Evolutionary conservation across 1,140 invertebrate genomes (phyloP).

Genomic region (Gonioctena quinquepunctata): DNA sequence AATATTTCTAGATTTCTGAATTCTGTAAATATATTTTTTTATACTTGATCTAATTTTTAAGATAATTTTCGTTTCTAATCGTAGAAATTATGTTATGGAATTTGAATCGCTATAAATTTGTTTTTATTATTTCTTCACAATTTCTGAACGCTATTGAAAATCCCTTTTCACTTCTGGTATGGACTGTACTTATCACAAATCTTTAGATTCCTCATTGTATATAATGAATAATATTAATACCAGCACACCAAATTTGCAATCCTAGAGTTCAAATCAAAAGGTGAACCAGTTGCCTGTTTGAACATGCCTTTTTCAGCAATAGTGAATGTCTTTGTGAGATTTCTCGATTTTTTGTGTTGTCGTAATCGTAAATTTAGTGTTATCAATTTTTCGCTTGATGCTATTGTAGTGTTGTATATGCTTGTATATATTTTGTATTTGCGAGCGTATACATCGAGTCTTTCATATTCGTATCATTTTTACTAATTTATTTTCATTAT

Average conservation of each 20-base stretch:
- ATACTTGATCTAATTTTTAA: too few species aligned
- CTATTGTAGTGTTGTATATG: not conserved
- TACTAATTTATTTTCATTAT: constrained; percentile 6
- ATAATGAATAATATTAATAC: not conserved
- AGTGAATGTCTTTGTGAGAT: not conserved
- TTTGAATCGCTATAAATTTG: too few species aligned
- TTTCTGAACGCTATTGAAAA: too few species aligned
- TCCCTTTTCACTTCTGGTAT: too few species aligned
- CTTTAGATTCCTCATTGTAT: not conserved
- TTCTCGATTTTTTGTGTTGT: constrained; percentile 5
- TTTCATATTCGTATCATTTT: not conserved
- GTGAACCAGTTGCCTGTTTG: not conserved
- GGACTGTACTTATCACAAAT: too few species aligned
- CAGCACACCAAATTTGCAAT: not conserved
- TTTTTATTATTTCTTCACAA: too few species aligned
- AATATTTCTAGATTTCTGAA: too few species aligned
- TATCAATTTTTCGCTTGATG: constrained; percentile 2
- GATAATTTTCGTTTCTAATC: too few species aligned
- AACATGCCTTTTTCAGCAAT: constrained; percentile 10
- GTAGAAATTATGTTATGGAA: too few species aligned
- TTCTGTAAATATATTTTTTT: too few species aligned
- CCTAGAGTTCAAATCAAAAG: not conserved
- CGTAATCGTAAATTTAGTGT: not conserved
- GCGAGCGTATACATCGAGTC: not conserved
- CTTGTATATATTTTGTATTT: constrained; percentile 1